Percentiles rank a stretch among this genome's conserved stretches.
phyloP scores from a whole-genome alignment of 30 jellyfish, hydroid and myxozoan genomes.

The Clytia hemisphaerica region DNA sequence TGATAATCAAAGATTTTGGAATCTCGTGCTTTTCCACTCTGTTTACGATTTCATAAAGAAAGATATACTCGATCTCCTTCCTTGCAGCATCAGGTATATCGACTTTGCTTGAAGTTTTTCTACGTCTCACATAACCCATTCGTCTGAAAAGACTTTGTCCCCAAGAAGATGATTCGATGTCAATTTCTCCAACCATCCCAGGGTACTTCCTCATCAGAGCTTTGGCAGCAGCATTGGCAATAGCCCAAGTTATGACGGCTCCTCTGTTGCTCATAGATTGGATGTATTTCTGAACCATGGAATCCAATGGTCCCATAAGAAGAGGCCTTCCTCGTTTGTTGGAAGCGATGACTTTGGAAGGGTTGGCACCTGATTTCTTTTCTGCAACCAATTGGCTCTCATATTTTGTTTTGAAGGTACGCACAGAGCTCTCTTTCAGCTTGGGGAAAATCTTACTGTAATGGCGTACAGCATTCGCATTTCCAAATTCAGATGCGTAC shows the following conservation, averaged over 20 bases:
- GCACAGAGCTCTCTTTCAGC: too few relatives aligned
- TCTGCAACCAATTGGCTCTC: too few relatives aligned
- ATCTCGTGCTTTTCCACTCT: background rate
- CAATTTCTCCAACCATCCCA: constrained; percentile 17
- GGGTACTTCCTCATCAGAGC: constrained; percentile 6
- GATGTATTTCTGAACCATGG: constrained; percentile 6
- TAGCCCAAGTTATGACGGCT: constrained; percentile 8
- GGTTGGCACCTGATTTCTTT: too few relatives aligned
- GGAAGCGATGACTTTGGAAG: too few relatives aligned
- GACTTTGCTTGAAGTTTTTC: constrained; percentile 11
- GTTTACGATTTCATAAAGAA: background rate
- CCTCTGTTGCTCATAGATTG: constrained; percentile 7
- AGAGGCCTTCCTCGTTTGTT: too few relatives aligned
- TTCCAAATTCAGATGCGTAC: too few relatives aligned
- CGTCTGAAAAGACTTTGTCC: constrained; percentile 26
- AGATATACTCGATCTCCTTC: constrained; percentile 10
- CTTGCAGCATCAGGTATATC: constrained; percentile 13
- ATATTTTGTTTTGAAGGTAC: too few relatives aligned
- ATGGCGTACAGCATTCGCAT: too few relatives aligned
- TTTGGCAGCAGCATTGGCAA: constrained; percentile 1
- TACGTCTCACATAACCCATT: background rate
- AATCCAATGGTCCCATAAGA: too few relatives aligned
- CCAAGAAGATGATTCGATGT: constrained; percentile 20
- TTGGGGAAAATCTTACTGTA: too few relatives aligned
- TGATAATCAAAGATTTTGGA: background rate